Base-by-base conservation (phyloP, 2,113 vertebrate genomes). In the Amblyopsis rosae region DNA sequence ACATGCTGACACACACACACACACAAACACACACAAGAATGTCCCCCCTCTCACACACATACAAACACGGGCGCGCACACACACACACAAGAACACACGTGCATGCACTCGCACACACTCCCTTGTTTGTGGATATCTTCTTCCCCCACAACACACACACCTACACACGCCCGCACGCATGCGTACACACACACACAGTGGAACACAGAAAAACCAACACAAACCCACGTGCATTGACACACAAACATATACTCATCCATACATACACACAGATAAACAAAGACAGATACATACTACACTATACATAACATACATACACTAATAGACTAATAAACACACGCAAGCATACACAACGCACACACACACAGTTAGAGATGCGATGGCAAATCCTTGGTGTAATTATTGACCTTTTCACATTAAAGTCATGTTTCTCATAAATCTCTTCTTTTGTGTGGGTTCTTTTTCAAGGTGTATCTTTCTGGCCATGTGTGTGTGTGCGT, bases 361-460 rank as follows among this genome's bases (percentile, higher is more conserved):
- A 62, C 53, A 55, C 53, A 55, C 13, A 55, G 11, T 9, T 51
- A 51, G 13, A 3, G 6, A 15, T 12, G 49, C 12, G 8, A 75
- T 79, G 76, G 79, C 70, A 69, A 80, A 82, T 77, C 81, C 86
- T 69, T 68, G 26, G 81, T 69, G 79, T 59, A 79, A 77, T 65
- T 85, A 69, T 59, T 87, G 88, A 91, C 90, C 90, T 91, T 91
- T 87, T 81, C 82, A 80, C 79, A 75, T 65, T 64, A 51, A 58
- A 82, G 70, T 77, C 81, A 75, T 82, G 85, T 87, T 83, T 82
- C 84, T 75, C 76, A 84, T 84, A 81, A 89, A 90, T 84, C 87
- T 86, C 75, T 85, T 82, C 71, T 82, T 89, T 84, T 86, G 79
- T 82, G 75, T 51, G 59, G 33, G 70, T 63, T 53, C 54, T 80